phyloP scores from a whole-genome alignment of 2,888 invertebrate species.

The Lamellibrachia satsuma region DNA sequence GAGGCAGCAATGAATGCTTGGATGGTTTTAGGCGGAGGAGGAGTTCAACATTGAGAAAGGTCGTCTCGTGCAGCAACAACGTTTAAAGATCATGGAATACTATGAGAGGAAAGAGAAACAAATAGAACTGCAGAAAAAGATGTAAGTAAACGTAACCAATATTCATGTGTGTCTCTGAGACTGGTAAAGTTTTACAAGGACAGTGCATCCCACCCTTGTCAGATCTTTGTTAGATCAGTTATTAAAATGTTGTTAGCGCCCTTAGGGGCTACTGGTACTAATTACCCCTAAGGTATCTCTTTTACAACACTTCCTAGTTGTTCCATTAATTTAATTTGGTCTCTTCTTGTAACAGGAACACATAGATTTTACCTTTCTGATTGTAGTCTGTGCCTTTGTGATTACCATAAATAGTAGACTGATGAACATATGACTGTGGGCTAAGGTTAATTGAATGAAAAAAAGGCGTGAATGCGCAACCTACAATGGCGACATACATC shows the following conservation, averaged over 20 bases:
- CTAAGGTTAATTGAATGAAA: not conserved
- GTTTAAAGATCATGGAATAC: conserved; percentile 99
- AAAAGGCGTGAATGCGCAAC: not conserved
- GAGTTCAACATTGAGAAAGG: conserved; percentile 99
- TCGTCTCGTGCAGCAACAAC: conserved; percentile 95
- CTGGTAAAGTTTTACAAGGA: too few species aligned
- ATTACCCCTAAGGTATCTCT: not conserved
- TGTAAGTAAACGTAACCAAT: conserved; percentile 72
- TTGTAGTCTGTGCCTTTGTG: not conserved
- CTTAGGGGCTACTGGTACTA: too few species aligned
- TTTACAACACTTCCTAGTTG: not conserved
- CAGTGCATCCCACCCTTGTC: not conserved
- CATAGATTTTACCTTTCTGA: not conserved
- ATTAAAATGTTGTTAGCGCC: not conserved
- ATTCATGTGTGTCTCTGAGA: too few species aligned
- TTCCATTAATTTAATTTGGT: not conserved
- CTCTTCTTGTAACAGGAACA: not conserved
- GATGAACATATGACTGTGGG: not conserved
- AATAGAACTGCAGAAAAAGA: conserved; percentile 98
- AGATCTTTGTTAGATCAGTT: not conserved
- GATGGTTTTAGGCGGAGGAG: conserved; percentile 86
- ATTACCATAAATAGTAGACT: not conserved
- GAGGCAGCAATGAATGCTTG: conserved; percentile 1
- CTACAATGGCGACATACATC: not conserved
- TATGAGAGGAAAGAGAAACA: conserved; percentile 99